These are phyloP conservation scores for Thunnus thynnus DNA, from an alignment of 2,113 vertebrate species.

Conservation along the genomic window DNA sequence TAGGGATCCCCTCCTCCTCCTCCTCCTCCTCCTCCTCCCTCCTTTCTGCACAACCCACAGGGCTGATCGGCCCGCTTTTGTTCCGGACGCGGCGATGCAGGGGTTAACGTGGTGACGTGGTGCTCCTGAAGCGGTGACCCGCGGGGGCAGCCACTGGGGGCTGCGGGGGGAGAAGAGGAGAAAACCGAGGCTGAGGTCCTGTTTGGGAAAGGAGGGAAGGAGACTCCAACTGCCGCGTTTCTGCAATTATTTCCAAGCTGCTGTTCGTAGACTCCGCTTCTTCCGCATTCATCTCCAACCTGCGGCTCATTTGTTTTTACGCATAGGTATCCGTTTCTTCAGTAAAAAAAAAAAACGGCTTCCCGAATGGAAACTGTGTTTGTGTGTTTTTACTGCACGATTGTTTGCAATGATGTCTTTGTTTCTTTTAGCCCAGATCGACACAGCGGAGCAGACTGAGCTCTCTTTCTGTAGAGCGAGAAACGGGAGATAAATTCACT, in stretches of 20 bases:
- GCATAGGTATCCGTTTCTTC: constrained; percentile 65
- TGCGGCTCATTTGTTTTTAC: constrained; percentile 55
- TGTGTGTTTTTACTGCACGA: constrained; percentile 31
- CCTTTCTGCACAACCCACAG: not conserved
- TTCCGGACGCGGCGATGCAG: constrained; percentile 60
- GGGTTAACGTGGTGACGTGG: constrained; percentile 86
- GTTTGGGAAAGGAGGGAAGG: constrained; percentile 55
- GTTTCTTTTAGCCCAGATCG: constrained; percentile 25
- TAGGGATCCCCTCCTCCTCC: constrained; percentile 5
- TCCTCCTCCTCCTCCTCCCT: not conserved
- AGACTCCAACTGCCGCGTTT: constrained; percentile 38
- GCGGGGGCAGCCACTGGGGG: constrained; percentile 75
- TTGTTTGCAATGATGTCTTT: constrained; percentile 40
- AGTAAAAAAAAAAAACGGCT: constrained; percentile 51
- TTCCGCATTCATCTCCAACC: constrained; percentile 55
- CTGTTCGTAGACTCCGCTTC: constrained; percentile 14
- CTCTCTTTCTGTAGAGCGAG: constrained; percentile 2
- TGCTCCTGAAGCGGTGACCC: constrained; percentile 81
- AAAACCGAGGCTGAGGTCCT: constrained; percentile 63
- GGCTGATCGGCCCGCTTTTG: constrained; percentile 6
- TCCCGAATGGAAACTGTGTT: constrained; percentile 56
- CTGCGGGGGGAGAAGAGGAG: constrained; percentile 63
- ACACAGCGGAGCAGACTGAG: not conserved
- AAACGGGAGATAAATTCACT: constrained; percentile 49
- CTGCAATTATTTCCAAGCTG: constrained; percentile 49